Conservation (phyloP, 2,888 invertebrate species). For the Nebria brevicollis region DNA sequence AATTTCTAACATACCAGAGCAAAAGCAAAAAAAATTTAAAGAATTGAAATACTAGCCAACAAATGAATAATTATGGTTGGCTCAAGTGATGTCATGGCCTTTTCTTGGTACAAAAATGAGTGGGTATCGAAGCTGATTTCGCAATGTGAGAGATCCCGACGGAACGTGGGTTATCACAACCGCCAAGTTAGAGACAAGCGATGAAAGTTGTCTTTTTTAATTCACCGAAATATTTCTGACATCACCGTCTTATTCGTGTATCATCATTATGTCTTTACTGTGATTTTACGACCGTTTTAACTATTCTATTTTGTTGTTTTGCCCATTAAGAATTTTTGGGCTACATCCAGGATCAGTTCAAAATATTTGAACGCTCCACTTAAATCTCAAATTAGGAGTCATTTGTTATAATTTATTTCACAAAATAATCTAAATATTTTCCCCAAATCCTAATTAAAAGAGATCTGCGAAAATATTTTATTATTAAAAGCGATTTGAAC, state of each 20-base stretch:
- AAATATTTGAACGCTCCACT: no score
- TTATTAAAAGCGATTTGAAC: no score
- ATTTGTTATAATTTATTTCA: no score
- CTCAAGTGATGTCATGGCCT: constrained; percentile 17
- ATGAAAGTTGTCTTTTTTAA: constrained; percentile 18
- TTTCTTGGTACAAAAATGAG: constrained; percentile 9
- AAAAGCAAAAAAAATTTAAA: background rate
- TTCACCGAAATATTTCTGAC: constrained; percentile 39
- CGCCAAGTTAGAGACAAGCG: background rate
- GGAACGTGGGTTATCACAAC: constrained; percentile 35
- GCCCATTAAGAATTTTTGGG: no score
- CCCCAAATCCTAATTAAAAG: no score
- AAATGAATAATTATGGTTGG: constrained; percentile 11
- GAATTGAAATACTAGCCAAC: constrained; percentile 6
- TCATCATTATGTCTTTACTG: background rate
- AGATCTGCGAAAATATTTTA: no score
- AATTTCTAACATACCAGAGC: background rate
- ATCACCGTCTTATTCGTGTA: constrained; percentile 21
- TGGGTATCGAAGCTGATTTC: constrained; percentile 33
- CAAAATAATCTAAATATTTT: no score
- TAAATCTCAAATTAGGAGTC: no score
- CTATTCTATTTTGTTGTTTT: background rate
- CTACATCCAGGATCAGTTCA: no score
- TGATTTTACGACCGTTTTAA: background rate
- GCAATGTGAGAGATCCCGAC: constrained; percentile 21